These are phyloP conservation scores for Numenius phaeopus DNA, from an alignment of 2,797 vertebrate species.

Conservation along the genomic window DNA sequence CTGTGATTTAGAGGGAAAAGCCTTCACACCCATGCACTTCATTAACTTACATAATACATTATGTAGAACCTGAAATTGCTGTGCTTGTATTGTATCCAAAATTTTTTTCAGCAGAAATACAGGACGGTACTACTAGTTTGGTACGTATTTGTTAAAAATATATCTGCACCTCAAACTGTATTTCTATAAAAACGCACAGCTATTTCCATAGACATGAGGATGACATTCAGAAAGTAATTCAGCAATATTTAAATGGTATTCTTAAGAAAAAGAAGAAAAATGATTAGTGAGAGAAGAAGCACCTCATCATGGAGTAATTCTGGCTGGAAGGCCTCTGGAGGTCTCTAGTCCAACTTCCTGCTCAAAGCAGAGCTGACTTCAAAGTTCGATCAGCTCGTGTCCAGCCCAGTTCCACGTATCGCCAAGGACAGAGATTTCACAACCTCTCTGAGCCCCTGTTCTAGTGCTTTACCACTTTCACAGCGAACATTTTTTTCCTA, in stretches of 20 bases:
- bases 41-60: neutral
- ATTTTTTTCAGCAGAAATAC: neutral
- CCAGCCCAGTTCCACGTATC: neutral
- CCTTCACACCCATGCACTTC: slow-evolving; percentile 36
- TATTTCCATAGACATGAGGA: neutral
- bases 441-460: neutral
- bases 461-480: neutral
- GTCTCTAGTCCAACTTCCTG: neutral
- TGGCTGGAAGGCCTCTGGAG: neutral
- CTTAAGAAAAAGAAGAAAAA: neutral
- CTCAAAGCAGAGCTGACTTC: neutral
- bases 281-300: neutral
- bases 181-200: neutral
- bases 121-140: neutral
- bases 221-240: slow-evolving; percentile 1
- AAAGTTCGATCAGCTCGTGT: neutral
- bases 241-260: neutral
- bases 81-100: neutral
- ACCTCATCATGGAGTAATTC: neutral
- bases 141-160: neutral
- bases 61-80: neutral
- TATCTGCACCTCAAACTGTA: neutral
- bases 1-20: slow-evolving; percentile 35
- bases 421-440: neutral
- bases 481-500: neutral